Conservation (phyloP, 1,140 invertebrate genomes). For the Adoxophyes honmai region DNA sequence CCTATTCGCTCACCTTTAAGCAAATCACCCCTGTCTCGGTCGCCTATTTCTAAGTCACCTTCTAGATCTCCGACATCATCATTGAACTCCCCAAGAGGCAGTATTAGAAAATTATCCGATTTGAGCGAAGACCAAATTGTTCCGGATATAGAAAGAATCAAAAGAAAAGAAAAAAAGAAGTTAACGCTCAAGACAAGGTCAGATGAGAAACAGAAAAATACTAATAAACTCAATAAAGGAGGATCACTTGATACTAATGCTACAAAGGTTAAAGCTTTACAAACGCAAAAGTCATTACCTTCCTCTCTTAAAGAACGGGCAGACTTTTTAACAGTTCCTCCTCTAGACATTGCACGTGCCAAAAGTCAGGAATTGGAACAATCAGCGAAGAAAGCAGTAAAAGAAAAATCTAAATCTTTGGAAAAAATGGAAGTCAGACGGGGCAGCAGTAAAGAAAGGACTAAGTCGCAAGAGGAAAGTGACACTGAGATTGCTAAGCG, state of each 20-base stretch:
- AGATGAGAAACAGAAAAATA: constrained; percentile 63
- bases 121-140: constrained; percentile 80
- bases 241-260: constrained; percentile 73
- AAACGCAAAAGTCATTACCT: constrained; percentile 75
- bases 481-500: constrained; percentile 83
- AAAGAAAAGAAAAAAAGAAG: constrained; percentile 74
- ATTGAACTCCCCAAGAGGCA: constrained; percentile 72
- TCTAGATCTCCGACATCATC: constrained; percentile 73
- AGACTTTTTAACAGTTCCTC: constrained; percentile 75
- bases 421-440: constrained; percentile 81
- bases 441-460: constrained; percentile 80
- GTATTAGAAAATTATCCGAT: constrained; percentile 73
- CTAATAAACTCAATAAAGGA: constrained; percentile 61
- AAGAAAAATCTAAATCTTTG: constrained; percentile 82
- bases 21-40: constrained; percentile 62
- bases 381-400: constrained; percentile 73
- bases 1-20: constrained; percentile 62
- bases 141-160: constrained; percentile 78
- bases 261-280: constrained; percentile 63
- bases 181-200: constrained; percentile 64
- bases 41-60: constrained; percentile 73
- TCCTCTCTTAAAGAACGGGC: constrained; percentile 73
- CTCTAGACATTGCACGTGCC: constrained; percentile 78
- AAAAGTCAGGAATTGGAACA: constrained; percentile 81
- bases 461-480: constrained; percentile 83